Evolutionary conservation across 1,140 invertebrate species (phyloP), one percentile per base, ranked within the genome.

Genomic region (Nebria ingens): DNA sequence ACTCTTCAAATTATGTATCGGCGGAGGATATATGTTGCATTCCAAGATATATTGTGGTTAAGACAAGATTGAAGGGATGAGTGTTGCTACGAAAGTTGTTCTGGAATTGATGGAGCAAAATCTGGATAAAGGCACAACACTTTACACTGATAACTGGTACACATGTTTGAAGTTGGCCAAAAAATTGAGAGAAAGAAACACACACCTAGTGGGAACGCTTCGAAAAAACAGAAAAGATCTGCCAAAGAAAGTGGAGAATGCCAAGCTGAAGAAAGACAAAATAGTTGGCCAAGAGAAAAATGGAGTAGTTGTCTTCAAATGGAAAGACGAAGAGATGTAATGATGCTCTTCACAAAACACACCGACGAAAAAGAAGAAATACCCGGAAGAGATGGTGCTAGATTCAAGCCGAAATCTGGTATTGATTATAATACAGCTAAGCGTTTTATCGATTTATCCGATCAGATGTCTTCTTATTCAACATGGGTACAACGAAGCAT

Each of bases 301-400:
- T n/a, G 6, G 22, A 34, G 59, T 56, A 13, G 29, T 56, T 53
- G 52, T 57, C 13, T 53, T 50, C 50, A 64, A 64, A 50, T 63
- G 64, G 63, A 62, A 59, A 55, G 60, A 64, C 54, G 61, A 61
- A 56, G 61, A 51, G 61, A 66, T 55, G 62, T 66, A 3, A 21
- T 56, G 40, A 51, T 61, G 11, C 54, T 61, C 11, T 58, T 29
- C 40, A 65, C 57, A 13, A 63, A 63, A 61, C 58, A 59, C 52
- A 56, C 2, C 19, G 56, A 57, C 54, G 56, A 60, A 58, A 55
- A 56, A 21, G 54, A 51, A 17, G 40, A 13, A 19, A 21, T 53
- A 23, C 12, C 13, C 12, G 21, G 51, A 51, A 34, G 34, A 40
- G 6, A 21, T 45, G 55, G 21, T 49, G 22, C 11, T 4, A 50